Percentiles rank a stretch among this genome's conserved stretches.
These are phyloP conservation scores for Drosophila tristis DNA, from an alignment of 1,140 invertebrate genomes.

Conservation along the genomic window DNA sequence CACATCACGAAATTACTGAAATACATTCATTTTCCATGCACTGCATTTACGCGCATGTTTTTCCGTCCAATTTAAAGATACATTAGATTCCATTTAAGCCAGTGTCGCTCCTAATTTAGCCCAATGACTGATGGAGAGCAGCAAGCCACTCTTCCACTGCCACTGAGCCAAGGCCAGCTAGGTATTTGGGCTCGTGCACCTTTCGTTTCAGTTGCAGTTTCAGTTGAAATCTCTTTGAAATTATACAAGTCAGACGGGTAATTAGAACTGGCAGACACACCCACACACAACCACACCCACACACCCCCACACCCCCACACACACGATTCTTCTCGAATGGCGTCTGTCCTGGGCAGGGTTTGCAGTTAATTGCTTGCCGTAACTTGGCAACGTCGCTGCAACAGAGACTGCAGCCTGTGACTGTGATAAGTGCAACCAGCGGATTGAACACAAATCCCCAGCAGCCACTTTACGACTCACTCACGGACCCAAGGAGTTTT, in stretches of 20 bases:
- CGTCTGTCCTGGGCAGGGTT: conserved; percentile 39
- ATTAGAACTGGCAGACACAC: conserved; percentile 59
- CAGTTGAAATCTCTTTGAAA: conserved; percentile 52
- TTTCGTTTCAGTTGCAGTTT: conserved; percentile 38
- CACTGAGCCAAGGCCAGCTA: background rate
- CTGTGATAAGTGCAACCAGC: conserved; percentile 38
- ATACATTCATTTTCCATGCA: conserved; percentile 9
- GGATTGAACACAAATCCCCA: conserved; percentile 43
- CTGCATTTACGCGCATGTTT: background rate
- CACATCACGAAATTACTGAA: background rate
- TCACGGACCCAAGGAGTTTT: conserved; percentile 1
- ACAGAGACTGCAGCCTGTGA: conserved; percentile 10
- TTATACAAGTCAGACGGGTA: conserved; percentile 54
- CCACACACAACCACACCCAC: background rate
- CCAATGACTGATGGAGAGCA: background rate
- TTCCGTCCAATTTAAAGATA: background rate
- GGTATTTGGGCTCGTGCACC: conserved; percentile 23
- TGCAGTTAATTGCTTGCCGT: conserved; percentile 64
- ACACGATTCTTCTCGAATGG: background rate
- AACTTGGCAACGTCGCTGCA: conserved; percentile 34
- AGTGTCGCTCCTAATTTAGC: conserved; percentile 32
- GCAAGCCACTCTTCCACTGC: background rate
- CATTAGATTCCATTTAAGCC: conserved; percentile 9
- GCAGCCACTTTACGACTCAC: conserved; percentile 10
- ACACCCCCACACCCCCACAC: conserved; percentile 1